Conservation (phyloP, 2,797 vertebrate species). For the Apodemus agrarius region DNA sequence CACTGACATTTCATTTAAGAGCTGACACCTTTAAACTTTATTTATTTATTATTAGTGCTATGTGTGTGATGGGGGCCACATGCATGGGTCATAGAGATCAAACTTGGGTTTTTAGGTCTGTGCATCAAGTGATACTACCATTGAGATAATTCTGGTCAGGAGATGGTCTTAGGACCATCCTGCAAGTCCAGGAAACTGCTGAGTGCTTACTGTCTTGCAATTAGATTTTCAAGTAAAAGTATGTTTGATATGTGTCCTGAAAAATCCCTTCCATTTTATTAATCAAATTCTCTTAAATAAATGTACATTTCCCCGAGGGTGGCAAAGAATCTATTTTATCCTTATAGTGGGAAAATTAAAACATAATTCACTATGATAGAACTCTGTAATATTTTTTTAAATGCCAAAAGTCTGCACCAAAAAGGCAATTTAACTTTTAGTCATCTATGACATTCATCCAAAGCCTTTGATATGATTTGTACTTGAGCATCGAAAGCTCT, state of each 20-base stretch:
- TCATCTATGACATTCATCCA: conserved; percentile 36
- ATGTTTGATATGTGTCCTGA: background rate
- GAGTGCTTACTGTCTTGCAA: background rate
- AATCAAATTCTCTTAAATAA: conserved; percentile 53
- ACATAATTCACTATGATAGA: conserved; percentile 64
- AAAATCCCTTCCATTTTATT: conserved; percentile 50
- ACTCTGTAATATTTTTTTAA: conserved; percentile 72
- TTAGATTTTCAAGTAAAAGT: conserved; percentile 58
- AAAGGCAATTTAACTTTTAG: conserved; percentile 65
- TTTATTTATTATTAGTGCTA: background rate
- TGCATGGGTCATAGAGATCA: background rate
- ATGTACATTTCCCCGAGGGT: conserved; percentile 16
- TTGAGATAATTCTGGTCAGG: background rate
- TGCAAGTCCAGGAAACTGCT: background rate
- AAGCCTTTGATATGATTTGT: conserved; percentile 68
- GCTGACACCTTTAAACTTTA: background rate
- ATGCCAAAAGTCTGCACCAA: conserved; percentile 56
- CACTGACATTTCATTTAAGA: background rate
- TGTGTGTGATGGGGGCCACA: background rate
- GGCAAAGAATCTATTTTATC: conserved; percentile 58
- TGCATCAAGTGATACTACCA: background rate
- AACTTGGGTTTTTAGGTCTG: background rate
- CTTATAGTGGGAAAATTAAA: conserved; percentile 66
- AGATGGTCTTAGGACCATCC: background rate
- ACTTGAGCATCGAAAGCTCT: conserved; percentile 62